phyloP scores from a whole-genome alignment of 2,113 vertebrate species.

The Motacilla alba region DNA sequence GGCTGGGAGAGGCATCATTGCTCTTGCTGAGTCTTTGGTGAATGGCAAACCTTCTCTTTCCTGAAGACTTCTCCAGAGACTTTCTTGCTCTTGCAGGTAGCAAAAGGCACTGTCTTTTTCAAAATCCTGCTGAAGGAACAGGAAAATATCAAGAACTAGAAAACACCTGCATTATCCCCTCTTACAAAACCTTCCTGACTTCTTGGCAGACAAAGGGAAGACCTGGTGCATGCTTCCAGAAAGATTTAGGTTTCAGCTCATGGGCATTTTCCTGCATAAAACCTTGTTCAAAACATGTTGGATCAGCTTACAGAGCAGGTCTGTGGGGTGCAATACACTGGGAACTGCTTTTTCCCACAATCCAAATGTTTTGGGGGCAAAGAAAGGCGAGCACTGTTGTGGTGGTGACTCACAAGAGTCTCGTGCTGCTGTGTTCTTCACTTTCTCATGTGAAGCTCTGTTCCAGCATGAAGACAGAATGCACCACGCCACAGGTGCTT shows the following conservation, averaged over 20 bases:
- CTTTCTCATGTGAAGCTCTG: neutral
- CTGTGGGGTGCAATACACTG: neutral
- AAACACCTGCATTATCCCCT: neutral
- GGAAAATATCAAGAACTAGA: neutral
- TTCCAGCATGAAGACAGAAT: neutral
- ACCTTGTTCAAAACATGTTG: neutral
- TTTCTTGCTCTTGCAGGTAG: neutral
- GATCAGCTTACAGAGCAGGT: neutral
- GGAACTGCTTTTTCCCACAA: neutral
- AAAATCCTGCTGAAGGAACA: neutral
- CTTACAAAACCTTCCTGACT: neutral
- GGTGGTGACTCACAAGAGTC: neutral
- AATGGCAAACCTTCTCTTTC: neutral
- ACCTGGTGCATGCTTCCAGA: neutral
- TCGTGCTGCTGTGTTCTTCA: neutral
- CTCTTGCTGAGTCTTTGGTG: neutral
- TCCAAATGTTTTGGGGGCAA: rapidly evolving
- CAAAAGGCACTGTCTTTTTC: neutral
- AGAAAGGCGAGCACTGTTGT: neutral
- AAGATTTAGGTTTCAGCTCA: neutral
- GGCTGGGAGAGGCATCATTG: neutral
- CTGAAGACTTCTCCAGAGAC: neutral
- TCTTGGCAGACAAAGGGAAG: neutral
- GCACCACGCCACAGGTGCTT: rapidly evolving
- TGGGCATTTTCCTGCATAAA: neutral